Evolutionary conservation across 1,140 invertebrate genomes (phyloP).

Genomic region (Sycophaga agraensis): DNA sequence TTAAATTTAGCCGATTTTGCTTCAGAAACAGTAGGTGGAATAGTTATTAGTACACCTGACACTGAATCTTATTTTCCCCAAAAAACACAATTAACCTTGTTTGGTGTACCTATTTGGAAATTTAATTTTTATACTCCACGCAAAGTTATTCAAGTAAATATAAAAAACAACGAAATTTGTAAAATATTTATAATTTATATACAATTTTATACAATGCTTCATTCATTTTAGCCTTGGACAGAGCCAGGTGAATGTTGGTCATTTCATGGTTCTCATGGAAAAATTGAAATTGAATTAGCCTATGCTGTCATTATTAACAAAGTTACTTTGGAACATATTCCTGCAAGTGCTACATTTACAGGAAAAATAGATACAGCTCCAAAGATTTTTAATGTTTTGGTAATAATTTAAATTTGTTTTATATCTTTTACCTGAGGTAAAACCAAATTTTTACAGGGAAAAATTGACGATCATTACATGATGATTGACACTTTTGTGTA

Average conservation of each 20-base stretch:
- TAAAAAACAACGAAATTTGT: too few relatives aligned
- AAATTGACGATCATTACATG: conserved; percentile 13
- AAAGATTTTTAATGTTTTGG: conserved; percentile 79
- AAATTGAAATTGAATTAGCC: conserved; percentile 47
- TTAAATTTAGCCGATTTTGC: conserved; percentile 44
- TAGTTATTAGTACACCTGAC: conserved; percentile 40
- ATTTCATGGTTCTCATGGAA: conserved; percentile 83
- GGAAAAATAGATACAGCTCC: conserved; percentile 90
- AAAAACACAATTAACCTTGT: conserved; percentile 32
- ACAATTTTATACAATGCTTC: neutral
- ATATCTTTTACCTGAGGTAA: neutral
- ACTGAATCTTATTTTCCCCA: conserved; percentile 38
- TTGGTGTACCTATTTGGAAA: conserved; percentile 44
- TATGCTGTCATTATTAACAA: conserved; percentile 57
- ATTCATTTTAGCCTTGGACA: conserved; percentile 2
- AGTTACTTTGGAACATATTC: conserved; percentile 88
- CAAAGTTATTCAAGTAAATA: conserved; percentile 42
- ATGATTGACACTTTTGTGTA: conserved; percentile 35
- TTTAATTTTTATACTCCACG: conserved; percentile 39
- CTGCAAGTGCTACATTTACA: conserved; percentile 68
- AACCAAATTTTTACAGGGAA: conserved; percentile 22
- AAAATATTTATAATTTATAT: neutral
- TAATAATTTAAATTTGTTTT: conserved; percentile 48
- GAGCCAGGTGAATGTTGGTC: conserved; percentile 93
- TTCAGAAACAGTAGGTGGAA: conserved; percentile 43